Evolutionary conservation across 1,140 invertebrate genomes (phyloP).

Genomic region (Leptinotarsa texana): DNA sequence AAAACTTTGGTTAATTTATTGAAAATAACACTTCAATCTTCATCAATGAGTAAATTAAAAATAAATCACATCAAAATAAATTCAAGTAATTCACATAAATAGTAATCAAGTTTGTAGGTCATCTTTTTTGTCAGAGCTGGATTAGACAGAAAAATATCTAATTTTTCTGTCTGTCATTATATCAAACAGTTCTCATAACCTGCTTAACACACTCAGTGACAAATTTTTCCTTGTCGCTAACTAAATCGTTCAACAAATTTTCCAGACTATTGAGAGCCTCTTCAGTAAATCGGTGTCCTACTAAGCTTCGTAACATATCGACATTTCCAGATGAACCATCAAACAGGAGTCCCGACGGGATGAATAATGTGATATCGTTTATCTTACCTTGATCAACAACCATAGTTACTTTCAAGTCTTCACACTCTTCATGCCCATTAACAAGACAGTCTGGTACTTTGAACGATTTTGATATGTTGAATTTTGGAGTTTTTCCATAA

Average conservation of each 20-base stretch:
- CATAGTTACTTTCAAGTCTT: constrained; percentile 49
- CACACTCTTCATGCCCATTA: constrained; percentile 28
- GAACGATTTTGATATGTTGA: constrained; percentile 62
- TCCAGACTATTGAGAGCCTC: constrained; percentile 48
- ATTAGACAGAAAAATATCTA: constrained; percentile 18
- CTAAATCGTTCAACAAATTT: constrained; percentile 38
- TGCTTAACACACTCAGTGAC: constrained; percentile 49
- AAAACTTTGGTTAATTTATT: too few species aligned
- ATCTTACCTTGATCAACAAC: constrained; percentile 49
- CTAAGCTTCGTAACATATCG: constrained; percentile 47
- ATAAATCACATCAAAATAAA: not conserved
- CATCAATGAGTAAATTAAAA: not conserved
- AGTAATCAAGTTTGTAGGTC: not conserved
- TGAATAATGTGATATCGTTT: constrained; percentile 45
- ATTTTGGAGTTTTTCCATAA: constrained; percentile 86
- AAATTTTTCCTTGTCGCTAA: constrained; percentile 49
- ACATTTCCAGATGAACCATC: constrained; percentile 49
- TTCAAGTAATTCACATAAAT: not conserved
- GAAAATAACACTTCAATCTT: too few species aligned
- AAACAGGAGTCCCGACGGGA: constrained; percentile 46
- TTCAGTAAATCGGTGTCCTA: constrained; percentile 50
- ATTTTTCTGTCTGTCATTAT: constrained; percentile 6
- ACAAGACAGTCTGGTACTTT: constrained; percentile 41
- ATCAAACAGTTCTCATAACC: constrained; percentile 49
- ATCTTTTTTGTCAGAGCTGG: not conserved